Evolutionary conservation across 2,113 vertebrate species (phyloP), one percentile per base, ranked within the genome.

Genomic region (Camarhynchus parvulus): DNA sequence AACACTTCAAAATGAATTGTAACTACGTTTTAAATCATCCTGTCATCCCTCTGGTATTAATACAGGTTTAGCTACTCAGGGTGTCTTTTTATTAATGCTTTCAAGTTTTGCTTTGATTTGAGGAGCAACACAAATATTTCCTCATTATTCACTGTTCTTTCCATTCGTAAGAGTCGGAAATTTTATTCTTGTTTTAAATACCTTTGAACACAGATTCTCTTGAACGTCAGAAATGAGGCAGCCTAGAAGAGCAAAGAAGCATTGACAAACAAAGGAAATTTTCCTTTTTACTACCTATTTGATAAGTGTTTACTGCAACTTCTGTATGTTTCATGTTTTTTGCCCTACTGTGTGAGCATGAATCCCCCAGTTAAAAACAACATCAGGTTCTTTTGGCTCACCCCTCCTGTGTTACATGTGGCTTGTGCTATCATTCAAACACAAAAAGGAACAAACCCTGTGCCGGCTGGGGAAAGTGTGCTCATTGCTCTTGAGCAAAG

Each of bases 31-130:
- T 94, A 96, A 94, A 96, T 95, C 73, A 95, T 97, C 64, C 47
- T 94, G 82, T 86, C 94, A 97, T 84, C 31, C 46, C 80, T 41
- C 66, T 93, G 50, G 35, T 92, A 89, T 94, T 95, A 96, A 93
- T 76, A 93, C 41, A 95, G 53, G 27, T 79, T 97, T 80, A 95
- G 47, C 61, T 95, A 96, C 78, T 73, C 70, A 94, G 55, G 47
- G 73, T 94, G 58, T 73, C 21, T 83, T 89, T 90, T 96, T 84
- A 96, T 87, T 96, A 97, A 91, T 94, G 84, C 35, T 96, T 97
- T 93, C 35, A 94, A 74, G 92, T 96, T 96, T 95, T 17, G 41
- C 84, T 96, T 97, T 97, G 87, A 95, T 96, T 97, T 96, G 69
- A 92, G 53, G 44, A 96, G 66, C 76, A 98, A 90, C 79, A 92